Base-by-base conservation (phyloP, 2,113 vertebrate species). In the Sinocyclocheilus rhinocerous region DNA sequence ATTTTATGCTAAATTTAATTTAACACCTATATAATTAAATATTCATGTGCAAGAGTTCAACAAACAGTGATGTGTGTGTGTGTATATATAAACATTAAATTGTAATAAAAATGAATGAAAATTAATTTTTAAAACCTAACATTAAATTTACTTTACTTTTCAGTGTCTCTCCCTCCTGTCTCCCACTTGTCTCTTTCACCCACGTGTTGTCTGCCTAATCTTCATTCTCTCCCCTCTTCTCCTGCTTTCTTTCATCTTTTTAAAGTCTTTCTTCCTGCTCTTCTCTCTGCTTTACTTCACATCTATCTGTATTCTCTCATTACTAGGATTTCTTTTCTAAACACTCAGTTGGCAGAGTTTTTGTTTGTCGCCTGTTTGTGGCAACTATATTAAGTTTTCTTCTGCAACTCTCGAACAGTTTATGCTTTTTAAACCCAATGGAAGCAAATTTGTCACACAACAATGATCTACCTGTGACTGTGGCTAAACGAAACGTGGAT, bases 361-460 rank as follows among this genome's bases (percentile, higher is more conserved):
- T 79, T 79, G 33, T 80, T 79, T 79, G 22, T 61, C 33, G 15
- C 55, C 78, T 65, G 8, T 80, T 65, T 26, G 33, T 65, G 59
- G 13, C n/a, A 81, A 26, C 65, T 65, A 61, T 81, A 65, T 81
- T 18, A 48, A 11, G n/a, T 45, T 48, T 26, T 81, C 36, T 2
- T 48, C 4, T 45, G 59, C 59, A 48, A 48, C 59, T 39, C 36
- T 26, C 36, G 48, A 65, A 81, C 55, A 26, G 39, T 81, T 61
- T 24, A 73, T 75, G 39, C 42, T 81, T 65, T 81, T 59, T 36
- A 65, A 29, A 77, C 42, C 12, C n/a, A 81, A 29, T 29, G 79
- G 39, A 10, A 48, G 13, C 59, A 48, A 12, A 59, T 81, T 65
- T 81, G 79, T 81, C n/a, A 80, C 33, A 80, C 57, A 65, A 63